Evolutionary conservation across 2,888 invertebrate genomes (phyloP), one percentile per base, ranked within the genome.

Genomic region (Conus canariensis): DNA sequence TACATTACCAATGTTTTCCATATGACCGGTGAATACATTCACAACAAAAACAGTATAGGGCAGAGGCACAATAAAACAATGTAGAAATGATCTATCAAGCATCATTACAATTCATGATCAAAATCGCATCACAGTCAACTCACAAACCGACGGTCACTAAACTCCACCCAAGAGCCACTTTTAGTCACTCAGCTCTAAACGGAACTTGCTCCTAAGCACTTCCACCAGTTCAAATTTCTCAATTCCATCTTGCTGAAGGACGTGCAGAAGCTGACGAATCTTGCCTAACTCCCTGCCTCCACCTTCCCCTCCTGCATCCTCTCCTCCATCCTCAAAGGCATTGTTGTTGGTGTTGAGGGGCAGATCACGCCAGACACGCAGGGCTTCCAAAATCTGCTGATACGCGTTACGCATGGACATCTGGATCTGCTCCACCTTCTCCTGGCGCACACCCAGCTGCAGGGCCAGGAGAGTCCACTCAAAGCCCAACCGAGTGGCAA

Each of bases 401-500:
- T 92, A 92, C 0, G 91, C 89, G 80, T 91, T 90, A 12, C 92
- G 93, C 88, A 94, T 92, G 89, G 94, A 94, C 92, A 96, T 95
- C 90, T 96, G 96, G 91, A 96, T 95, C 93, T 96, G 96, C 90
- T 96, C 96, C 90, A 96, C 95, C n/a, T 95, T 93, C 90, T 95
- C 94, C 92, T 96, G 96, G 90, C 95, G 94, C 89, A 96, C 94
- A 30, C 96, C 96, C 77, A 96, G 95, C 93, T 95, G 94, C 10
- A 95, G 86, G 9, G 95, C 95, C 92, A 96, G 92, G 88, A 94
- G 92, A 7, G 92, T 90, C 95, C 97, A 97, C 95, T 94, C 93
- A 58, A 90, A 91, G 14, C 94, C 94, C 25, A 94, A 92, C 25
- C 93, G 92, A 9, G 94, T 92, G 14, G 95, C 94, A 0, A 95